Percentiles rank a stretch among this genome's conserved stretches.
Evolutionary conservation across 2,888 invertebrate species (phyloP).

Genomic region (Drosophila borealis): DNA sequence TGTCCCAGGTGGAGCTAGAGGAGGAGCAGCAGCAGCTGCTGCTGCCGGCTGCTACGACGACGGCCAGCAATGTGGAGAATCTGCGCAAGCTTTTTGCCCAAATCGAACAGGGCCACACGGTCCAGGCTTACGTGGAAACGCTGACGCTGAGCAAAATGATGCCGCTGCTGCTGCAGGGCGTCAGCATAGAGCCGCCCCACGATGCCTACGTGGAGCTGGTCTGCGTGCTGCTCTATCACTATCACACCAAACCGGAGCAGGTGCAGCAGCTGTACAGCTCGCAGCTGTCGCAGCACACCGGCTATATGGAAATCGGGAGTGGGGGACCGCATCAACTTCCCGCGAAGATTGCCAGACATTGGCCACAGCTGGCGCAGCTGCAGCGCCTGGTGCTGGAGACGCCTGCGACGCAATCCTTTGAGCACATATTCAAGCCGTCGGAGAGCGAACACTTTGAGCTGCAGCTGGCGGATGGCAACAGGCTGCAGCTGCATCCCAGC

Average conservation of each 20-base stretch:
- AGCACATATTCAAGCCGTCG: constrained; percentile 27
- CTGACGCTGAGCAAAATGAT: constrained; percentile 83
- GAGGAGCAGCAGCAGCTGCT: no score
- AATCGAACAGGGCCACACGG: constrained; percentile 83
- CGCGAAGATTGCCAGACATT: constrained; percentile 21
- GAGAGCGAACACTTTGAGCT: constrained; percentile 46
- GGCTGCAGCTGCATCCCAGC: constrained; percentile 53
- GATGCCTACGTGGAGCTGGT: constrained; percentile 85
- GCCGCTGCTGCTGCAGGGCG: constrained; percentile 82
- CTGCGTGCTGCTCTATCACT: constrained; percentile 81
- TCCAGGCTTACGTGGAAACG: constrained; percentile 82
- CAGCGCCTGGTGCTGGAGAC: constrained; percentile 59
- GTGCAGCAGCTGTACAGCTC: constrained; percentile 64
- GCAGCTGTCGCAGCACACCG: constrained; percentile 42
- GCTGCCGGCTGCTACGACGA: constrained; percentile 39
- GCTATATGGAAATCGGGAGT: constrained; percentile 75
- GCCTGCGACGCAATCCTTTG: constrained; percentile 58
- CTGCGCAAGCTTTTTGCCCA: constrained; percentile 83
- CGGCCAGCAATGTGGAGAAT: constrained; percentile 60
- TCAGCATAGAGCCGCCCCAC: constrained; percentile 71
- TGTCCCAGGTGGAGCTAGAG: constrained; percentile 48
- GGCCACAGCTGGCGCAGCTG: constrained; percentile 67
- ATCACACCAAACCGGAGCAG: constrained; percentile 75
- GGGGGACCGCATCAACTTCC: constrained; percentile 36
- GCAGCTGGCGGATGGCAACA: constrained; percentile 69